phyloP scores from a whole-genome alignment of 2,888 invertebrate genomes.

The Habrosyne pyritoides region DNA sequence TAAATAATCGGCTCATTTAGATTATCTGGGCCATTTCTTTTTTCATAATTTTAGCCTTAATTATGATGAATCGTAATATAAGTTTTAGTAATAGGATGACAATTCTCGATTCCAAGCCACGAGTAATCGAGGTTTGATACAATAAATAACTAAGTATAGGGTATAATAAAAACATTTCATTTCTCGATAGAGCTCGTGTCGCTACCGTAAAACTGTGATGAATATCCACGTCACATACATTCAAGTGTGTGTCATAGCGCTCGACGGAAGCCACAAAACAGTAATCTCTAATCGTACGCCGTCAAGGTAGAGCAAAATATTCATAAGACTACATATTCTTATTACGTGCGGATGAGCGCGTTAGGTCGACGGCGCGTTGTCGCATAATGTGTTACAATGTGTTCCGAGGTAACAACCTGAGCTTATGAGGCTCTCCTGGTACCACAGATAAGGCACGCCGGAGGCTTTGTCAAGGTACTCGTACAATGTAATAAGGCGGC shows the following conservation, averaged over 20 bases:
- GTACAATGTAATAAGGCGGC: constrained; percentile 72
- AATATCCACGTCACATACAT: constrained; percentile 7
- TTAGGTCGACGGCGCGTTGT: constrained; percentile 64
- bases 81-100: no score
- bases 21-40: no score
- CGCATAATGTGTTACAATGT: constrained; percentile 80
- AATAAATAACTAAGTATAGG: no score
- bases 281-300: constrained; percentile 57
- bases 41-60: no score
- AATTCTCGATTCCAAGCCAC: no score
- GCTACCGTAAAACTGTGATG: neutral
- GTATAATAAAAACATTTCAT: no score
- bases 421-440: constrained; percentile 74
- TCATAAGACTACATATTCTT: constrained; percentile 72
- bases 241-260: constrained; percentile 27
- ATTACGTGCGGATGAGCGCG: constrained; percentile 65
- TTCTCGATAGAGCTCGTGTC: neutral
- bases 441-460: constrained; percentile 77
- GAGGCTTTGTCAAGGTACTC: constrained; percentile 71
- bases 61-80: no score
- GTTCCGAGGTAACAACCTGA: constrained; percentile 77
- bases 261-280: constrained; percentile 35
- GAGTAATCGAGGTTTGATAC: no score
- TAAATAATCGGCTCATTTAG: no score
- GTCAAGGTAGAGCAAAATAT: constrained; percentile 63